Percentiles rank a stretch among this genome's conserved stretches.
These are phyloP conservation scores for Channa striata DNA, from an alignment of 2,797 vertebrate genomes.

Conservation along the genomic window DNA sequence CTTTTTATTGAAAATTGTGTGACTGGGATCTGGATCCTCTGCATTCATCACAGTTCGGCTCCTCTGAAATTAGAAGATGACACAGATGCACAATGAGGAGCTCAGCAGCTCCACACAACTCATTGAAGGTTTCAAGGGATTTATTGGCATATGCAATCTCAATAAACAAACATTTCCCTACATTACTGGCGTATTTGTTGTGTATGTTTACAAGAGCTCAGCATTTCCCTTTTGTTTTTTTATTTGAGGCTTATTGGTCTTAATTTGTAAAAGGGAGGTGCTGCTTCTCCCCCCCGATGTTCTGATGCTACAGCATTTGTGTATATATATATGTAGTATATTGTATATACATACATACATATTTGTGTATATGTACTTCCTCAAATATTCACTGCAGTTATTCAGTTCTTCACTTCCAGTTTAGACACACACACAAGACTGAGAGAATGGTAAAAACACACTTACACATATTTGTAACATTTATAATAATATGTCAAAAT, in stretches of 20 bases:
- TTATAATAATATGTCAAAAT: no score
- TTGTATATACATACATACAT: no score
- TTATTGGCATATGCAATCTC: no score
- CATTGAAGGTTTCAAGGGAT: no score
- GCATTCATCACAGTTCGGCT: background rate
- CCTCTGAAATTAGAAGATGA: background rate
- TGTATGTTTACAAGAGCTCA: background rate
- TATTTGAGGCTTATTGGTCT: background rate
- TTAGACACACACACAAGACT: no score
- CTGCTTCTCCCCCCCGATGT: background rate
- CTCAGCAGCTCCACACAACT: no score
- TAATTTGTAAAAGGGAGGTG: background rate
- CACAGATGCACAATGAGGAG: no score
- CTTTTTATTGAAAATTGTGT: background rate
- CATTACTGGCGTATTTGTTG: background rate
- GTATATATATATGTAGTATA: background rate
- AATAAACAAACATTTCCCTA: background rate
- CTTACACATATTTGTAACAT: no score
- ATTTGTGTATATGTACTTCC: background rate
- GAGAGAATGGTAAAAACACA: no score
- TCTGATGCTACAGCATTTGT: no score
- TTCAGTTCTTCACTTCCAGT: no score
- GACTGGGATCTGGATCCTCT: no score
- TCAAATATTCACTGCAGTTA: background rate
- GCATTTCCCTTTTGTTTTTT: background rate